These are phyloP conservation scores for Drosophila yakuba DNA, from an alignment of 1,140 invertebrate species.

Conservation along the genomic window DNA sequence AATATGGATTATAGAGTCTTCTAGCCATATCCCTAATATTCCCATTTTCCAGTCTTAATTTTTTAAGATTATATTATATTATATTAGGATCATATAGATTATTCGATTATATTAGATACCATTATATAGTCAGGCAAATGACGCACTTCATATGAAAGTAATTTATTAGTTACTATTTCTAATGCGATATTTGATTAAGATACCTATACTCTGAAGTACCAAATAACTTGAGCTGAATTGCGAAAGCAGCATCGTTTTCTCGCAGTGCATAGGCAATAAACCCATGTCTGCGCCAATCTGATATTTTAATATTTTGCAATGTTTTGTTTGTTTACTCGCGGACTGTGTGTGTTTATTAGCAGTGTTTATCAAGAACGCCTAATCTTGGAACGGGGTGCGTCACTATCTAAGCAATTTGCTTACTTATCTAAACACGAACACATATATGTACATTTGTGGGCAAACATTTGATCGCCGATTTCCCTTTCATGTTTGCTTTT, in stretches of 20 bases:
- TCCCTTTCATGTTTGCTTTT: slow-evolving; percentile 27
- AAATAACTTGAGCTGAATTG: too few relatives aligned
- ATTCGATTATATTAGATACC: too few relatives aligned
- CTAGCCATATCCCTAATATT: too few relatives aligned
- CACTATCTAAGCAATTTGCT: slow-evolving; percentile 22
- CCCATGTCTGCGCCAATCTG: slow-evolving; percentile 19
- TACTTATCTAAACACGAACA: slow-evolving; percentile 1
- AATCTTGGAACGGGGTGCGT: slow-evolving; percentile 35
- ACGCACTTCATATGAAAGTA: too few relatives aligned
- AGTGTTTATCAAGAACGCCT: slow-evolving; percentile 43
- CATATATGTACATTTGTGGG: background rate
- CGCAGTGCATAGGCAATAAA: background rate
- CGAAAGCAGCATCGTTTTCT: background rate
- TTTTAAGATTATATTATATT: too few relatives aligned
- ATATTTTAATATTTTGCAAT: slow-evolving; percentile 56
- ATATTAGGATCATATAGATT: too few relatives aligned
- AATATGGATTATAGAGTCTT: too few relatives aligned
- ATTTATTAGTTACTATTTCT: too few relatives aligned
- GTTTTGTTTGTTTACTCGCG: slow-evolving; percentile 61
- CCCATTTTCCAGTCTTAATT: too few relatives aligned
- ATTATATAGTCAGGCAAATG: too few relatives aligned
- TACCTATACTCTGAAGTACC: too few relatives aligned
- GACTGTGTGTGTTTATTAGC: slow-evolving; percentile 22
- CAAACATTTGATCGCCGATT: slow-evolving; percentile 35
- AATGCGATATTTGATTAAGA: too few relatives aligned